Evolutionary conservation across 2,113 vertebrate genomes (phyloP).

Genomic region (Prionailurus viverrinus): DNA sequence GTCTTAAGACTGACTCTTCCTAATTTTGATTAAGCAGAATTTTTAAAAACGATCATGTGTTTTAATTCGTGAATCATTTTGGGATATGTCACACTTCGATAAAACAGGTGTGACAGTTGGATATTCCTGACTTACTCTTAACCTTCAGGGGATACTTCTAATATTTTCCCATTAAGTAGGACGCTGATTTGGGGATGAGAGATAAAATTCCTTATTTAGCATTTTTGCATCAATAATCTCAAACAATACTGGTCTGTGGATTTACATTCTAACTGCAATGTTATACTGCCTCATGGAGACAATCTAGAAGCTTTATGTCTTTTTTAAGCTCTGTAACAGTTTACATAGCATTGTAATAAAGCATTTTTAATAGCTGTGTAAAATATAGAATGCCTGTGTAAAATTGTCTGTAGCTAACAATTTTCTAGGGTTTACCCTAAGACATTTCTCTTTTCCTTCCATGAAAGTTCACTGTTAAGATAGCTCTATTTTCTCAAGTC

Average conservation of each 20-base stretch:
- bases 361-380: background rate
- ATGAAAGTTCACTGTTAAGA: background rate
- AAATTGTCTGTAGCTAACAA: background rate
- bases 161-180: background rate
- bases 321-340: constrained; percentile 2
- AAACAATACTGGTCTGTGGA: background rate
- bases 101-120: constrained; percentile 1
- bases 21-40: constrained; percentile 15
- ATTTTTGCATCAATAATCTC: background rate
- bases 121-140: background rate
- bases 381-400: background rate
- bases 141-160: constrained; percentile 9
- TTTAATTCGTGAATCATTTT: constrained; percentile 3
- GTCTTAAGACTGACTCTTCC: constrained; percentile 20
- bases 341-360: background rate
- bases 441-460: background rate
- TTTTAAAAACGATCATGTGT: background rate
- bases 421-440: background rate
- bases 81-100: background rate
- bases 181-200: background rate
- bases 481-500: background rate
- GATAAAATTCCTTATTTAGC: background rate
- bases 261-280: background rate
- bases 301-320: background rate
- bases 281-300: background rate